Conservation (phyloP, 2,888 invertebrate genomes). For the Agrotis ipsilon region DNA sequence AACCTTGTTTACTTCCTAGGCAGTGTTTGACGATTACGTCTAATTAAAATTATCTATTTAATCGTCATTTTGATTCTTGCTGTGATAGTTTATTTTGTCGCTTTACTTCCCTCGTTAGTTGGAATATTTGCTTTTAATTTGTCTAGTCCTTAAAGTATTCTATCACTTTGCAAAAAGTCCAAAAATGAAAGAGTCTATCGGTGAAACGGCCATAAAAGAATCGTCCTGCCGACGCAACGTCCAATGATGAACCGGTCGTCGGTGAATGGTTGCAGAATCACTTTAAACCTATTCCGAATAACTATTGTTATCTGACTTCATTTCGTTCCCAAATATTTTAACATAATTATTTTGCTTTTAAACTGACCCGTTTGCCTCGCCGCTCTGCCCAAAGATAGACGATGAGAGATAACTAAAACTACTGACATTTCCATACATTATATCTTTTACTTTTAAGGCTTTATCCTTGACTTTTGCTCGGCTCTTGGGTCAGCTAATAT, state of each 20-base stretch:
- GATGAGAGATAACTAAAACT: slow-evolving; percentile 47
- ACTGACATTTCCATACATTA: slow-evolving; percentile 50
- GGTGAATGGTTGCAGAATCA: too few species aligned
- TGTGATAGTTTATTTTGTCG: not conserved
- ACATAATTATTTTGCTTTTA: not conserved
- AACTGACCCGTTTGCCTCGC: slow-evolving; percentile 23
- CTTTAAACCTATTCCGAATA: not conserved
- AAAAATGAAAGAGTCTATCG: too few species aligned
- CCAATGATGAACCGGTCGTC: too few species aligned
- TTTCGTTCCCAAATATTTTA: not conserved
- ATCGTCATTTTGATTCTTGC: slow-evolving; percentile 16
- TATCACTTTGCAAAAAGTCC: too few species aligned
- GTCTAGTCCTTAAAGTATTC: not conserved
- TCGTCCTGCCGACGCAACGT: too few species aligned
- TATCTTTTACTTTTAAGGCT: slow-evolving; percentile 56
- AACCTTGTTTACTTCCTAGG: slow-evolving; percentile 64
- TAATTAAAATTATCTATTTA: slow-evolving; percentile 43
- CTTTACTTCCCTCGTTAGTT: not conserved
- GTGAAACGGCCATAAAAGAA: too few species aligned
- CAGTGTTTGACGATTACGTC: slow-evolving; percentile 30
- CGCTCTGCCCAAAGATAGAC: slow-evolving; percentile 27
- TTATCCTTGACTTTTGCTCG: slow-evolving; percentile 60
- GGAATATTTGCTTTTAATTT: not conserved
- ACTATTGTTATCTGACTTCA: not conserved
- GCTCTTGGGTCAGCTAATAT: slow-evolving; percentile 46